Conservation (phyloP, 2,113 vertebrate genomes). For the Malurus elegans region DNA sequence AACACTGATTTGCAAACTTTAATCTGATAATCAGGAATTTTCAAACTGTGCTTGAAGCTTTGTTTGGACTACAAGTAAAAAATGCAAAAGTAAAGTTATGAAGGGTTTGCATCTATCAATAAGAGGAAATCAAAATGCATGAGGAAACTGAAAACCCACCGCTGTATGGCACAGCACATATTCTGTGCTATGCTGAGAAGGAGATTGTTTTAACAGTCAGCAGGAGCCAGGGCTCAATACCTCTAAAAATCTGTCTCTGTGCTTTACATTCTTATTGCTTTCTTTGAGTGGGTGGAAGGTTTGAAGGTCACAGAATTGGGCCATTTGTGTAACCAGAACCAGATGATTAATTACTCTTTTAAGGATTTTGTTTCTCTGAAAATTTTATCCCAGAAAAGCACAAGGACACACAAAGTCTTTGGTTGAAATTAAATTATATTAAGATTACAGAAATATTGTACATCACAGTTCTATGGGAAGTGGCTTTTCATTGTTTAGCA, state of each 20-base stretch:
- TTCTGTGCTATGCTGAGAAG: background rate
- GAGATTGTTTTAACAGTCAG: background rate
- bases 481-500: constrained; percentile 29
- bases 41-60: background rate
- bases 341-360: constrained; percentile 53
- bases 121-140: background rate
- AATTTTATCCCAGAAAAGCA: constrained; percentile 23
- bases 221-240: background rate
- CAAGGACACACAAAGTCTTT: background rate
- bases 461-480: background rate
- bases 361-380: constrained; percentile 14
- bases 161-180: background rate
- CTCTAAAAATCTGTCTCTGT: background rate
- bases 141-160: background rate
- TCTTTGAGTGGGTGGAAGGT: background rate
- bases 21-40: background rate
- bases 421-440: constrained; percentile 25
- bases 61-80: background rate
- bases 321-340: constrained; percentile 29
- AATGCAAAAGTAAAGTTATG: background rate
- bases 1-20: background rate
- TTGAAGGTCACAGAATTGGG: constrained; percentile 21
- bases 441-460: constrained; percentile 13
- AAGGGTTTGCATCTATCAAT: background rate
- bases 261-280: constrained; percentile 33